Conservation (phyloP, 2,797 vertebrate genomes). For the Hemitrygon akajei region DNA sequence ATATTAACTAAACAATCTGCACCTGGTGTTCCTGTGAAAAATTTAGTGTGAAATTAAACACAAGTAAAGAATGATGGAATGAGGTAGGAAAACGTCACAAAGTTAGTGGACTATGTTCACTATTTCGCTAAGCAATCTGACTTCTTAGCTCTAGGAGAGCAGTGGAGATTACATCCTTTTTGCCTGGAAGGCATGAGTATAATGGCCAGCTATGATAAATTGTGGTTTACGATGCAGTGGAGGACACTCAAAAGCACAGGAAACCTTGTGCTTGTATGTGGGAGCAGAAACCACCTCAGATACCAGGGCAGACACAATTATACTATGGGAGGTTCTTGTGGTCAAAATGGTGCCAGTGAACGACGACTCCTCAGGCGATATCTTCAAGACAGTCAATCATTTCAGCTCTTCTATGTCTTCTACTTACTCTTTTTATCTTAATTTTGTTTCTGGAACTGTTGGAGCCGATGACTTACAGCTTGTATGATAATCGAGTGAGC, state of each 20-base stretch:
- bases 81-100: background rate
- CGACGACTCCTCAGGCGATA: no score
- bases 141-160: background rate
- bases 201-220: background rate
- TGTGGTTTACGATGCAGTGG: background rate
- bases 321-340: no score
- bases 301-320: background rate
- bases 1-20: background rate
- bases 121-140: background rate
- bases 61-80: background rate
- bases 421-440: no score
- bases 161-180: no score
- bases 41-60: background rate
- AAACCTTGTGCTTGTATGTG: background rate
- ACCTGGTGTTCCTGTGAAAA: background rate
- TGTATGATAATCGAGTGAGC: no score
- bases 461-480: no score
- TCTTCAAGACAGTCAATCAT: no score
- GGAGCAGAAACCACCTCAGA: background rate
- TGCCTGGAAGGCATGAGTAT: background rate
- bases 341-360: no score
- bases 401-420: no score
- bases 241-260: background rate
- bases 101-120: background rate
- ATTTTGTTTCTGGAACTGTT: no score